Evolutionary conservation across 2,888 invertebrate species (phyloP), one percentile per base, ranked within the genome.

Genomic region (Omphaloscelis lunosa): DNA sequence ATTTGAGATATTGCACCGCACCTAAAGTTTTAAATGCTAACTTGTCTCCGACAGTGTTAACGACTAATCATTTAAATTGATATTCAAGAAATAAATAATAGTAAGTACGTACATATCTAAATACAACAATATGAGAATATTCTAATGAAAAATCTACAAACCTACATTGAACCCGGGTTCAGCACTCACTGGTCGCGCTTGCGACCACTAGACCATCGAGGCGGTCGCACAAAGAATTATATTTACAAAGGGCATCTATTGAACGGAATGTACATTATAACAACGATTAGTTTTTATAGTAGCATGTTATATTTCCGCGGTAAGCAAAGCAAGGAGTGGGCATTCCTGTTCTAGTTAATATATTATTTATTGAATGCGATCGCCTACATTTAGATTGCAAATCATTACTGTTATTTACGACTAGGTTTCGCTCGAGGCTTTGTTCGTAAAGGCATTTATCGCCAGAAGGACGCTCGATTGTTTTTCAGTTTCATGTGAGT

Each of bases 351-450:
- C 72, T 65, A 67, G 75, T 80, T 77, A 75, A 80, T 85, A 79
- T 83, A 81, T 82, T 86, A 84, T 86, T 87, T 83, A 87, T 86
- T 78, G 79, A 84, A 86, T 84, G 66, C 81, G 63, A 77, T 80
- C 61, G 48, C 70, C 66, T 80, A 80, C 77, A 76, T 80, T 79
- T 80, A 82, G 80, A 88, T 86, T 88, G 81, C 79, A 84, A 86
- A 87, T 86, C 82, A 82, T 78, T 77, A 75, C 74, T 53, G 66
- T 83, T 76, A 85, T 83, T 75, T 79, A 80, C 75, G 29, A 51
- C 69, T 82, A 70, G 45, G 39, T 65, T 74, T 74, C 27, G 75
- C 76, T 70, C 48, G 62, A 77, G 65, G 69, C 75, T 77, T 75
- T 67, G 69, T 45, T 81, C 48, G 62, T 27, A 17, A 61, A 72